These are phyloP conservation scores for Zaprionus taronus DNA, from an alignment of 1,140 invertebrate species.

Conservation along the genomic window DNA sequence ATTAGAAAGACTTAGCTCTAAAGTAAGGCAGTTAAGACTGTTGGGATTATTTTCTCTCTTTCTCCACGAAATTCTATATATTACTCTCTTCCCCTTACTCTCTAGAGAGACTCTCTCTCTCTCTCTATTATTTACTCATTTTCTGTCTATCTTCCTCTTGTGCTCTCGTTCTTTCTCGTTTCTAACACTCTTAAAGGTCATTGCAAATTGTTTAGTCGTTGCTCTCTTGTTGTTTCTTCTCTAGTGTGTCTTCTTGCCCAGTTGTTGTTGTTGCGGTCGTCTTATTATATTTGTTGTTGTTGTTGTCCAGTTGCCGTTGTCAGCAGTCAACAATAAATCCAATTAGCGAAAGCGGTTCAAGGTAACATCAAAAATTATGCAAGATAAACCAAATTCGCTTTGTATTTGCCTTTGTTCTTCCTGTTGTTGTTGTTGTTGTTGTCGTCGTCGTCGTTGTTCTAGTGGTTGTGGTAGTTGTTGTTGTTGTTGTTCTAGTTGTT, in stretches of 20 bases:
- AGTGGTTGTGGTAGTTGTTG: conserved; percentile 14
- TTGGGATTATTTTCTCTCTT: background rate
- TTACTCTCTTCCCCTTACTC: background rate
- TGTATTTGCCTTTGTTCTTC: conserved; percentile 2
- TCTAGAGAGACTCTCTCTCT: conserved; percentile 9
- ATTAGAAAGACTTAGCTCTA: no score
- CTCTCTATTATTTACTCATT: background rate
- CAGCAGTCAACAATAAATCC: conserved; percentile 82
- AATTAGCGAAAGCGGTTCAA: conserved; percentile 77
- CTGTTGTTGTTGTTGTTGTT: conserved; percentile 12
- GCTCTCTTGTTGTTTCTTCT: background rate
- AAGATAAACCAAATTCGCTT: conserved; percentile 60
- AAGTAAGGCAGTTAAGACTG: no score
- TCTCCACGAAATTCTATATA: background rate
- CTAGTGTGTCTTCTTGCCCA: conserved; percentile 9
- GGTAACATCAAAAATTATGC: conserved; percentile 65
- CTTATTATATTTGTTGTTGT: conserved; percentile 2
- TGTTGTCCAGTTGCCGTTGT: conserved; percentile 47
- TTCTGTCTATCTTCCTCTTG: background rate
- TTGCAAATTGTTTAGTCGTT: conserved; percentile 4
- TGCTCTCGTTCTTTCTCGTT: background rate
- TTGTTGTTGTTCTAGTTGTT: conserved; percentile 18
- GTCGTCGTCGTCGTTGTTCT: conserved; percentile 8
- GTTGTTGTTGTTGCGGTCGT: conserved; percentile 14
- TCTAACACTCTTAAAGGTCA: conserved; percentile 25